Evolutionary conservation across 1,140 invertebrate species (phyloP), one percentile per base, ranked within the genome.

Genomic region (Rhagoletis pomonella): DNA sequence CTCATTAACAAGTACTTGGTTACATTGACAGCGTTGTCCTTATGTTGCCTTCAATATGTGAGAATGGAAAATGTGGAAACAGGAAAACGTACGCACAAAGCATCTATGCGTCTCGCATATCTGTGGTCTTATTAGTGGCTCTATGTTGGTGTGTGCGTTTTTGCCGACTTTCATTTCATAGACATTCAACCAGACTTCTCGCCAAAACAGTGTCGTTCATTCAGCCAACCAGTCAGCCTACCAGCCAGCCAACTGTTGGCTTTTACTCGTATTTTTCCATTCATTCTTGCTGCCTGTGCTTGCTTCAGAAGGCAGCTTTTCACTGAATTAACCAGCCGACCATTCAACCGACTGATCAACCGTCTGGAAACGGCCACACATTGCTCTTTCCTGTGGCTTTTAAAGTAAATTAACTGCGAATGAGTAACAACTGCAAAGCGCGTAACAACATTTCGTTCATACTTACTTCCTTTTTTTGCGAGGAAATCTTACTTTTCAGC

Each of bases 1-100:
- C 67, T 81, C 73, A 81, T 81, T 81, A 81, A 81, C 73, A 81
- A 81, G 73, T 81, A 55, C 73, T 81, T 81, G 73, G 47, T 81
- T 55, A 81, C 39, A 47, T 81, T 81, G 73, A 81, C 73, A 81
- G 73, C 73, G 73, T 81, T 81, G 73, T 81, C 73, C 73, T 81
- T 81, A 55, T 81, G 73, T 81, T 81, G 73, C 73, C 55, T 55
- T 81, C 55, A 81, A 81, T 50, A 81, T 81, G 73, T 81, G 73
- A 55, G 42, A 73, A n/a, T 12, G 69, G 44, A 42, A 73, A 44
- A 73, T 73, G 67, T 73, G 67, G 42, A 42, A 44, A 73, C 29
- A 73, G 42, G 67, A 47, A 44, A 73, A 47, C 39, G 4, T 47
- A 73, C 67, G 67, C 67, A 47, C 3, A 3, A 73, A 44, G 67